Conservation (phyloP, 2,888 invertebrate species). For the Drosophila kokeensis region DNA sequence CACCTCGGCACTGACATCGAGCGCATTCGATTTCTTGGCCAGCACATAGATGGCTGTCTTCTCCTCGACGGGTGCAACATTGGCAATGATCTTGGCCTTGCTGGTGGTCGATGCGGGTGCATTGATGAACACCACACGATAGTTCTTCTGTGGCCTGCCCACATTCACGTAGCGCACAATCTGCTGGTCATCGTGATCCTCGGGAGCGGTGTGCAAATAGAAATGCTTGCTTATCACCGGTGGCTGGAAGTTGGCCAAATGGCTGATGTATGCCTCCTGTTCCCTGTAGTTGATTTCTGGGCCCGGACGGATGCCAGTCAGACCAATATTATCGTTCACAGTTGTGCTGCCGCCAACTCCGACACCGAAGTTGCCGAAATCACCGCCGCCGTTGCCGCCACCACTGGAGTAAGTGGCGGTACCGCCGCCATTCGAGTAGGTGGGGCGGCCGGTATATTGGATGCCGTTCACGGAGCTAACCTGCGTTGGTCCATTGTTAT, state of each 20-base stretch:
- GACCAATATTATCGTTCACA: constrained; percentile 52
- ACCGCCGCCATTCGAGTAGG: constrained; percentile 22
- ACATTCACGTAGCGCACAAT: constrained; percentile 82
- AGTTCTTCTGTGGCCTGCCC: constrained; percentile 82
- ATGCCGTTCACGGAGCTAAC: constrained; percentile 9
- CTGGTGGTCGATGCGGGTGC: constrained; percentile 80
- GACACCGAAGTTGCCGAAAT: not conserved
- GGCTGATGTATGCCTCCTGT: constrained; percentile 68
- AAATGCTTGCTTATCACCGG: constrained; percentile 82
- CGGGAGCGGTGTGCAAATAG: constrained; percentile 83
- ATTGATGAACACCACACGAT: constrained; percentile 84
- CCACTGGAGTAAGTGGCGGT: constrained; percentile 36
- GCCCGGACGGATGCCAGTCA: constrained; percentile 57
- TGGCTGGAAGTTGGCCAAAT: constrained; percentile 70
- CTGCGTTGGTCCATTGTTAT: constrained; percentile 47
- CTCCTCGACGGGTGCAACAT: constrained; percentile 82
- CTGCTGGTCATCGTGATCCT: constrained; percentile 82
- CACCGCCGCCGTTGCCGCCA: not conserved
- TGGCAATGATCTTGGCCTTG: constrained; percentile 82
- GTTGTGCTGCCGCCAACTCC: constrained; percentile 1
- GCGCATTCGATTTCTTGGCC: constrained; percentile 80
- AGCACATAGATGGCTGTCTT: constrained; percentile 84
- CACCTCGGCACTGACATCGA: constrained; percentile 81
- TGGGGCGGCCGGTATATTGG: constrained; percentile 31
- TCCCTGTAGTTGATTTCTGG: constrained; percentile 66